Evolutionary conservation across 2,888 invertebrate genomes (phyloP).

Genomic region (Andrena bucephala): DNA sequence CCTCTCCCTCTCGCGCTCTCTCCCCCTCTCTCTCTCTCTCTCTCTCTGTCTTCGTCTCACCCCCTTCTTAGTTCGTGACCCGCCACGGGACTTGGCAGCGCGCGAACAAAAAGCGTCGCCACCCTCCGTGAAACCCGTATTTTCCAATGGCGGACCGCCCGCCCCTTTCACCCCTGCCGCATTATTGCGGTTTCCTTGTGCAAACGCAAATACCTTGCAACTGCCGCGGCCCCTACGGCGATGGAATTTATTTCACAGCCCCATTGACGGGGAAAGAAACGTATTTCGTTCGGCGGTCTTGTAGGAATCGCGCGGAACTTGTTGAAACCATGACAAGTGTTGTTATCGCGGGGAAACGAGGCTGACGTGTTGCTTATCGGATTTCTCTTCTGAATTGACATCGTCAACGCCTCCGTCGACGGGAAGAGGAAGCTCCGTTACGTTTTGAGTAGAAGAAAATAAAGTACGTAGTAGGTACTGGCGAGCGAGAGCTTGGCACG

Average conservation of each 20-base stretch:
- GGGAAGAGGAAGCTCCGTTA: too few relatives aligned
- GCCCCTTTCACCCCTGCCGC: constrained; percentile 22
- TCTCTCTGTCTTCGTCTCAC: not conserved
- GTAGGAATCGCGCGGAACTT: constrained; percentile 11
- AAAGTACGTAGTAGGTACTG: not conserved
- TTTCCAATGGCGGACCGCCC: constrained; percentile 33
- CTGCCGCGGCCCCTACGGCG: constrained; percentile 23
- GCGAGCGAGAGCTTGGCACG: not conserved
- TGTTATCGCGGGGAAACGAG: constrained; percentile 12
- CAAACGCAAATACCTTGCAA: constrained; percentile 52
- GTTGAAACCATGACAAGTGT: constrained; percentile 28
- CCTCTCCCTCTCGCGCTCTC: not conserved
- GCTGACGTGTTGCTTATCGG: constrained; percentile 9
- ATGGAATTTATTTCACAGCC: constrained; percentile 55
- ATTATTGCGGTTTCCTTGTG: constrained; percentile 60
- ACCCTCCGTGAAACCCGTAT: constrained; percentile 43
- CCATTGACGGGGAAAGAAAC: constrained; percentile 11
- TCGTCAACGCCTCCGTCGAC: not conserved
- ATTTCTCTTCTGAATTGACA: constrained; percentile 5
- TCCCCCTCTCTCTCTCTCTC: not conserved
- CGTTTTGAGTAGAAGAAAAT: too few relatives aligned
- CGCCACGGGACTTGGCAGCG: constrained; percentile 12
- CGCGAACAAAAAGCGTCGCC: constrained; percentile 43
- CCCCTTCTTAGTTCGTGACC: not conserved
- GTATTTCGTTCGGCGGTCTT: constrained; percentile 25